phyloP scores from a whole-genome alignment of 2,113 vertebrate genomes.

The Urocynchramus pylzowi region DNA sequence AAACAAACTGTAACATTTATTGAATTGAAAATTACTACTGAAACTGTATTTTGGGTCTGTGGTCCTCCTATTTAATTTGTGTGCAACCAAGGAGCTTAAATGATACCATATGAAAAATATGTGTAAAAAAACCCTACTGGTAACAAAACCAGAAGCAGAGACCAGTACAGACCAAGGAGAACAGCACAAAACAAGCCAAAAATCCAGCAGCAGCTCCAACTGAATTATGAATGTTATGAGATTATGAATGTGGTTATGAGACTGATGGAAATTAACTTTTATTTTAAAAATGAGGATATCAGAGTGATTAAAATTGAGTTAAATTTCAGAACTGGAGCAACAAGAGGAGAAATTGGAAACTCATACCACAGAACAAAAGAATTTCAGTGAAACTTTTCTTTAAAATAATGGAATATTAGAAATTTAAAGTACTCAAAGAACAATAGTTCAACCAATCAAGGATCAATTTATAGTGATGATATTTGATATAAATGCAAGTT shows the following conservation, averaged over 20 bases:
- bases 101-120: background rate
- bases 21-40: background rate
- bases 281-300: background rate
- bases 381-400: background rate
- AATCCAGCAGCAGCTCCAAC: background rate
- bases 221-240: background rate
- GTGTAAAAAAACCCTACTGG: background rate
- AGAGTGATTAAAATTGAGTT: background rate
- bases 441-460: background rate
- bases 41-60: background rate
- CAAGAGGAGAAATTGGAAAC: background rate
- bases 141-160: background rate
- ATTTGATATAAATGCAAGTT: background rate
- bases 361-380: background rate
- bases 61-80: background rate
- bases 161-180: background rate
- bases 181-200: background rate
- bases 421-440: background rate
- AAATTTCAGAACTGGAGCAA: background rate
- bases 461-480: background rate
- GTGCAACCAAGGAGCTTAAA: background rate
- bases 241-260: background rate
- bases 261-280: background rate
- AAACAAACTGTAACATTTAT: background rate
- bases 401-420: background rate